Base-by-base conservation (phyloP, 2,888 invertebrate species). In the Chelonus formosanus region DNA sequence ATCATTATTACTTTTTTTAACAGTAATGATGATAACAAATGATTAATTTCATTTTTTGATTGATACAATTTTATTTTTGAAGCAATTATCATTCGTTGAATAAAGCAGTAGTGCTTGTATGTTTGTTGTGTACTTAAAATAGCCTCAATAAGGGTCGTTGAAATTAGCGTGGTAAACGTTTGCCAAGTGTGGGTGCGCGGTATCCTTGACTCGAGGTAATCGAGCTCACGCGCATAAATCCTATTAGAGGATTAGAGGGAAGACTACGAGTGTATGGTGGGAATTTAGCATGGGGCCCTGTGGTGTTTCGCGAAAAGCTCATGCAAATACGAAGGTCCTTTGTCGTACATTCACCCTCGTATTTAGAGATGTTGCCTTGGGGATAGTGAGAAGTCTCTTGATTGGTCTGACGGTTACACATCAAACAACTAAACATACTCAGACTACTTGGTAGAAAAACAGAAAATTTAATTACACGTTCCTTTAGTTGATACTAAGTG, bases 141-240 rank as follows among this genome's bases (percentile, higher is more conserved):
- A 45, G 20, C 35, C 5, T 31, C 34, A 61, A 61, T 58, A 67
- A 65, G 68, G 68, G 71, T 68, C 65, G 70, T 70, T 59, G 62
- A 68, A 73, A 71, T 73, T 73, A 69, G 67, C 63, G 55, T 54
- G 45, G 69, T 69, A 70, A 70, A 68, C 64, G 67, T 54, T 64
- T 58, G 64, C 67, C 45, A 67, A 60, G 65, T 71, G 73, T 70
- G 67, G 68, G 70, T 70, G 73, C 72, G 72, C 71, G 75, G 75
- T 75, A 76, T 79, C 77, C 80, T 79, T 76, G 79, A 80, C 78
- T 74, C 77, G 76, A 79, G 79, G 80, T 81, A 84, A 84, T 83
- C 79, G 82, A 82, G 82, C 80, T 77, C 78, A 75, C 78, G 76
- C 79, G 78, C 77, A 82, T 83, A 82, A 84, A 84, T 83, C 83